Conservation (phyloP, 2,113 vertebrate genomes). For the Perca schrenkii region DNA sequence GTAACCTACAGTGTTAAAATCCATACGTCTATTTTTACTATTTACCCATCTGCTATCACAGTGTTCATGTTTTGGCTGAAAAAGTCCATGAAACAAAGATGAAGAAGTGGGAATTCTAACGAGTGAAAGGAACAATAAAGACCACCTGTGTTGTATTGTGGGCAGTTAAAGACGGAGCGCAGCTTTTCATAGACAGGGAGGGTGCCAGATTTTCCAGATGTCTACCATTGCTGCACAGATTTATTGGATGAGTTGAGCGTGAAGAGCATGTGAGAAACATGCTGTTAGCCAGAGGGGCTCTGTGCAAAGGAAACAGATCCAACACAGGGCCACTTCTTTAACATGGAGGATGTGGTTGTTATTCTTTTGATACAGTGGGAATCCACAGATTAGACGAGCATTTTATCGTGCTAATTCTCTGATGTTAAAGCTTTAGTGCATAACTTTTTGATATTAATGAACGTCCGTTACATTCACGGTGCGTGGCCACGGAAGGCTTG, state of each 20-base stretch:
- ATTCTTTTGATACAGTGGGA: constrained; percentile 15
- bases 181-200: constrained; percentile 28
- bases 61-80: neutral
- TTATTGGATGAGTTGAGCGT: constrained; percentile 43
- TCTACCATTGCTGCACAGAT: constrained; percentile 34
- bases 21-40: neutral
- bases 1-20: neutral
- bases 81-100: neutral
- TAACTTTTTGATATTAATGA: too few species aligned
- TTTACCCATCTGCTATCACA: neutral
- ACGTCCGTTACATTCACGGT: too few species aligned
- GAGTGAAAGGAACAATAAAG: constrained; percentile 37
- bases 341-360: neutral
- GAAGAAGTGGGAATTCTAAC: constrained; percentile 8
- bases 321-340: constrained; percentile 5
- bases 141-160: constrained; percentile 44
- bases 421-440: neutral
- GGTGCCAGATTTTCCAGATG: constrained; percentile 55
- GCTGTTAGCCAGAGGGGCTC: constrained; percentile 32
- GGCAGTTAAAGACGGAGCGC: constrained; percentile 27
- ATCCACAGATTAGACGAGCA: neutral
- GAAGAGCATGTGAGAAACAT: constrained; percentile 43
- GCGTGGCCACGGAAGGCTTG: too few species aligned
- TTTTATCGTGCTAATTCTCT: neutral
- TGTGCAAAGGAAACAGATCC: constrained; percentile 1